phyloP scores from a whole-genome alignment of 2,797 vertebrate genomes.

The Tamandua tetradactyla region DNA sequence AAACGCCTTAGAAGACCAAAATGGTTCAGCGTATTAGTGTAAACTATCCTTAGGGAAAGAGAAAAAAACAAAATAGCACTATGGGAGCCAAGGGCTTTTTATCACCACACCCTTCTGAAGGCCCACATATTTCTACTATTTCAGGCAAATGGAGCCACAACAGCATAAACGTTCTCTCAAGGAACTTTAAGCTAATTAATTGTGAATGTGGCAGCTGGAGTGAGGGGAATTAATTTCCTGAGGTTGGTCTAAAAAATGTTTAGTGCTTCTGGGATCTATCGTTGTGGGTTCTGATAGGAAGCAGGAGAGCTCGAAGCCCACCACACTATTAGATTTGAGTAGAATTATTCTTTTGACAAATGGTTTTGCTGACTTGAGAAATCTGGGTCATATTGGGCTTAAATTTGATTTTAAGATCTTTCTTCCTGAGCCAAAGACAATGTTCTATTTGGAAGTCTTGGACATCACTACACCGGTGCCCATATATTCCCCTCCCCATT shows the following conservation, averaged over 20 bases:
- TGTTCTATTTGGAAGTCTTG: conserved; percentile 61
- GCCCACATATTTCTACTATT: conserved; percentile 50
- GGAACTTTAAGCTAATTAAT: conserved; percentile 60
- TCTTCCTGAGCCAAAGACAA: conserved; percentile 69
- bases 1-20: conserved; percentile 62
- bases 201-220: conserved; percentile 48
- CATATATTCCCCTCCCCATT: background rate
- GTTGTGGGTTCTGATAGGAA: conserved; percentile 61
- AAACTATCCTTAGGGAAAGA: conserved; percentile 48
- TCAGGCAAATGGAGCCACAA: conserved; percentile 38
- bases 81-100: conserved; percentile 37
- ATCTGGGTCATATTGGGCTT: conserved; percentile 60
- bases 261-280: conserved; percentile 37
- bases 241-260: conserved; percentile 15
- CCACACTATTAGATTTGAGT: background rate
- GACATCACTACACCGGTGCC: background rate
- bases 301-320: conserved; percentile 34
- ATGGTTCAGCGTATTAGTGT: conserved; percentile 40
- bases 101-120: conserved; percentile 54
- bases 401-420: conserved; percentile 51
- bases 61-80: conserved; percentile 15
- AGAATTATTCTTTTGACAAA: conserved; percentile 61
- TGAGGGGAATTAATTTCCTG: conserved; percentile 64
- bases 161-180: conserved; percentile 6
- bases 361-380: conserved; percentile 68